Evolutionary conservation across 1,140 invertebrate species (phyloP), one percentile per base, ranked within the genome.

Genomic region (Pseudomyrmex dendroicus): DNA sequence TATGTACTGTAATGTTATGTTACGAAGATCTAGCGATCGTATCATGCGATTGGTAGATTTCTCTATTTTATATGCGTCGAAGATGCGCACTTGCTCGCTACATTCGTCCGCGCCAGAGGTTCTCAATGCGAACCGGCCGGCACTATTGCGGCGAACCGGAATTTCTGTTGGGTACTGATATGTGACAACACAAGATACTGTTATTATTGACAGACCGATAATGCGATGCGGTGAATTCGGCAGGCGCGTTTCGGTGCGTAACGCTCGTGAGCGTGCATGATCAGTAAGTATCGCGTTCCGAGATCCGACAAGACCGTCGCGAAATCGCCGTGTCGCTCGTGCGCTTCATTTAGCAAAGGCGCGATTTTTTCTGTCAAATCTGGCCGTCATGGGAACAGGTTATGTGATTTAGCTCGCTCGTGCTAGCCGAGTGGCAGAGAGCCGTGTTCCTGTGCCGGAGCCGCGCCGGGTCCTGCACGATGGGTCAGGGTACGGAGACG

Each of bases 401-500:
- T 91, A 90, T 91, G 90, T 89, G 90, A 86, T 35, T 35, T 35
- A 35, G 35, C 35, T 35, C 35, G 61, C 15, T 66, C 62, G 56
- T 25, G 82, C 68, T 72, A 56, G 50, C 13, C 9, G 22, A 52
- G 62, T 17, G 73, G 73, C 46, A 62, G 46, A n/a, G 46, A 48
- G 46, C 77, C 76, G 46, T 70, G 62, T 56, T 44, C 61, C 64
- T 62, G 20, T 61, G 7, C 25, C n/a, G 10, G 50, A 52, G 61
- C n/a, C 25, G 84, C 66, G 50, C 50, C 50, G 50, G 50, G 7
- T 52, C n/a, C 8, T 46, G 20, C 63, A 82, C 72, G 78, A 94
- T 94, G 93, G 93, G 93, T 56, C 94, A 94, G 67, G 93, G 94
- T 68, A 94, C 94, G 35, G 93, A 94, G 74, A 91, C 92, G 44